phyloP scores from a whole-genome alignment of 2,888 invertebrate genomes.

The Caradrina clavipalpis region DNA sequence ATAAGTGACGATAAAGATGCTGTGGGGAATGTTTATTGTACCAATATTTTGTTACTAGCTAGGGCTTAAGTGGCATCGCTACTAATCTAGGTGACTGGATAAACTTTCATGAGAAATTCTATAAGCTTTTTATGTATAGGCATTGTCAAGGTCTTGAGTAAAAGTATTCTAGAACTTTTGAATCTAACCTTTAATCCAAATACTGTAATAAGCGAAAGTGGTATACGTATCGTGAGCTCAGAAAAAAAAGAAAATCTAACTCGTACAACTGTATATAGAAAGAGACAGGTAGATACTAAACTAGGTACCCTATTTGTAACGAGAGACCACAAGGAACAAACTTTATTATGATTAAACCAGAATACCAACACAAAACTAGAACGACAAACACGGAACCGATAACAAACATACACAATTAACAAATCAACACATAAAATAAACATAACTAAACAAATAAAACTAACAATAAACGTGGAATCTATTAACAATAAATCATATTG shows the following conservation, averaged over 20 bases:
- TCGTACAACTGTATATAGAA: constrained; percentile 8
- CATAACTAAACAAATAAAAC: constrained; percentile 75
- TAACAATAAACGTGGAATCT: constrained; percentile 86
- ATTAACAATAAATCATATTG: constrained; percentile 87
- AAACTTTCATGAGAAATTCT: too few relatives aligned
- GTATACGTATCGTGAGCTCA: neutral
- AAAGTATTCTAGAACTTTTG: neutral
- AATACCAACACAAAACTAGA: constrained; percentile 44
- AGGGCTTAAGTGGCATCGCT: neutral
- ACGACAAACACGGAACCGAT: constrained; percentile 55
- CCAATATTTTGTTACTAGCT: neutral
- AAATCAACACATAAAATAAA: constrained; percentile 58
- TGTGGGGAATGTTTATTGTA: constrained; percentile 17
- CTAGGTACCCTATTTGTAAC: constrained; percentile 25
- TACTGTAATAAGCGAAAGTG: neutral
- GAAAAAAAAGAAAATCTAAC: constrained; percentile 2
- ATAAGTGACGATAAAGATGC: neutral
- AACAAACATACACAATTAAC: constrained; percentile 61
- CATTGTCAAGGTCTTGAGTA: neutral
- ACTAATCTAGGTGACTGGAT: neutral
- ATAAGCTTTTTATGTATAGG: neutral
- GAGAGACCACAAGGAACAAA: constrained; percentile 38
- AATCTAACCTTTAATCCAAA: neutral
- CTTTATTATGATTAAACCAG: constrained; percentile 50
- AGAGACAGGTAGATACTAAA: constrained; percentile 29